These are phyloP conservation scores for Lucilia cuprina DNA, from an alignment of 1,140 invertebrate species.

Conservation along the genomic window DNA sequence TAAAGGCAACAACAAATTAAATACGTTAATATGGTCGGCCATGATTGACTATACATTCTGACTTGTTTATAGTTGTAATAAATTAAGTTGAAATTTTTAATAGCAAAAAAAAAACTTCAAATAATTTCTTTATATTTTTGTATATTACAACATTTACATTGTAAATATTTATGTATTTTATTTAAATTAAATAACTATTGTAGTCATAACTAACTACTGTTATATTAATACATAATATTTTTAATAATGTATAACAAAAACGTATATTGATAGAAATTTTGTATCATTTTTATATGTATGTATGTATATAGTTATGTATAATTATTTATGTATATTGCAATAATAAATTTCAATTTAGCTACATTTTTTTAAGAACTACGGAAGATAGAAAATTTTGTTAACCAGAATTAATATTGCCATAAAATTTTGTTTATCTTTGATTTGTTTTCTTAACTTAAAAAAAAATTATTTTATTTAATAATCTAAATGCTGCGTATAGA, in stretches of 20 bases:
- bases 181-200: too few species aligned
- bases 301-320: not conserved
- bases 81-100: too few species aligned
- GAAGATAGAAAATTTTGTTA: slow-evolving; percentile 15
- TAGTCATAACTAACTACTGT: too few species aligned
- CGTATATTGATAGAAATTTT: not conserved
- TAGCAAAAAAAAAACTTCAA: too few species aligned
- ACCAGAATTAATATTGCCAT: not conserved
- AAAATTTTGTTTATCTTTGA: not conserved
- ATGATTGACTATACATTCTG: too few species aligned
- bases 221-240: not conserved
- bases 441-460: not conserved
- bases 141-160: not conserved
- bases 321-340: not conserved
- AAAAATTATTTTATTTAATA: not conserved
- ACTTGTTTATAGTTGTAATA: too few species aligned
- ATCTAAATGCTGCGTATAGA: slow-evolving; percentile 70
- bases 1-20: too few species aligned
- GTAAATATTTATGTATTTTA: slow-evolving; percentile 13
- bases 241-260: not conserved
- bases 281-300: not conserved
- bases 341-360: slow-evolving; percentile 24
- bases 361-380: not conserved
- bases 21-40: too few species aligned
- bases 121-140: not conserved